Base-by-base conservation (phyloP, 1,140 invertebrate genomes). In the Eriocheir sinensis region DNA sequence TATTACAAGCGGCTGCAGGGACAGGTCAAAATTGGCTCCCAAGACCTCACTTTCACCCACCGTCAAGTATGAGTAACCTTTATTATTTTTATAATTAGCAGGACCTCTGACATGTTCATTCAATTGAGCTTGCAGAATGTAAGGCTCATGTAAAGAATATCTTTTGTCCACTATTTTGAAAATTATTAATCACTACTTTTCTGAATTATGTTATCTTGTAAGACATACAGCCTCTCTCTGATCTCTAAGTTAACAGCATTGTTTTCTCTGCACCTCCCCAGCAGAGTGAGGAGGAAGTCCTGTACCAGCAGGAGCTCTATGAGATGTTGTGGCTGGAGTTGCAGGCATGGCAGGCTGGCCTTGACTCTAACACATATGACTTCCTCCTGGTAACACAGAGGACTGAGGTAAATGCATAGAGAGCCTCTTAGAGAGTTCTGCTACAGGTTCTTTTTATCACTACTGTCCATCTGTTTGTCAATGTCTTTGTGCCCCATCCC, bases 311-410 rank as follows among this genome's bases (percentile, higher is more conserved):
- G 95, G 98, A 98, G 96, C 96, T 98, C 12, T 98, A 98, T 96
- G 98, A 99, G 97, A 97, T 98, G 95, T 98, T 99, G 94, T 99
- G 99, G 99, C 96, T 99, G 95, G 98, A 99, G 97, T 97, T 99
- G 48, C 98, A 98, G 96, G 98, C 98, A 0, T 98, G 98, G 97
- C 97, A 98, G 88, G 98, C 98, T 0, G 98, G 98, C 94, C 96
- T 98, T 30, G 98, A 97, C 3, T 97, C 98, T 4, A 97, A 98
- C 48, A 98, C 98, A 96, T 98, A 98, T 96, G 98, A 99, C 96
- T 97, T 97, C 81, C 98, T 97, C 96, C 97, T 99, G 0, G 98
- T 98, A 96, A 97, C 97, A 89, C 98, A 98, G 94, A 97, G 98
- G 9, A 97, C 98, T 94, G 97, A 97, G 94, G 97, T 99, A 95